Conservation (phyloP, 2,797 vertebrate species). For the Melanotaenia trifasciata region DNA sequence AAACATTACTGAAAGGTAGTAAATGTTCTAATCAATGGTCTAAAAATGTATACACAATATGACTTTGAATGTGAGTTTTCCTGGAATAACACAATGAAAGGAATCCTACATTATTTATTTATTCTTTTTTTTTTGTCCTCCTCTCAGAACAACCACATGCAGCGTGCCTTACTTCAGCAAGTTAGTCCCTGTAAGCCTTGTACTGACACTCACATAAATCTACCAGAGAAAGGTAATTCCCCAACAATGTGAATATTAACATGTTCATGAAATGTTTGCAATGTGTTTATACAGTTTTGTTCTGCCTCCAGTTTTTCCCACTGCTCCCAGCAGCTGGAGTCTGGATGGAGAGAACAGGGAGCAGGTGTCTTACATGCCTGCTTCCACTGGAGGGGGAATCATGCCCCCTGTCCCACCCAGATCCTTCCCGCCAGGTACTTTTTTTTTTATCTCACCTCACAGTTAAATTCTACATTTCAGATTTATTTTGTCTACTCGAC, state of each 20-base stretch:
- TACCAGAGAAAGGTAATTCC: slow-evolving; percentile 95
- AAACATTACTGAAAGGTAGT: not conserved
- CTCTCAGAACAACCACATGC: slow-evolving; percentile 93
- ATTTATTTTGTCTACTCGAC: not conserved
- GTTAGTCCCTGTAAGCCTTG: slow-evolving; percentile 98
- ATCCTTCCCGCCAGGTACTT: slow-evolving; percentile 89
- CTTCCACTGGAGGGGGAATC: slow-evolving; percentile 84
- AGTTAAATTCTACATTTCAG: not conserved
- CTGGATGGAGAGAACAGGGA: slow-evolving; percentile 89
- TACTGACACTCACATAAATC: slow-evolving; percentile 93
- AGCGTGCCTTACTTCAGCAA: slow-evolving; percentile 97
- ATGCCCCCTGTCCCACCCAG: slow-evolving; percentile 91
- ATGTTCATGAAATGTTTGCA: not conserved
- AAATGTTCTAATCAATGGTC: not conserved
- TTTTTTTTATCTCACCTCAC: not conserved
- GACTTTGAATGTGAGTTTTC: not conserved
- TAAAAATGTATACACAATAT: not conserved
- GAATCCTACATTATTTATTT: not conserved
- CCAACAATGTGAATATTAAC: slow-evolving; percentile 26
- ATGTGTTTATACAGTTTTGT: slow-evolving; percentile 8
- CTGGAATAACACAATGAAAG: not conserved
- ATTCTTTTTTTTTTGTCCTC: slow-evolving; percentile 3
- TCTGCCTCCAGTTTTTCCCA: slow-evolving; percentile 88
- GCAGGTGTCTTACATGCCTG: slow-evolving; percentile 75
- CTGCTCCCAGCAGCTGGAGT: slow-evolving; percentile 94